A percentile compares a stretch with the other conserved stretches of the same genome.
Conservation (phyloP, 2,113 vertebrate genomes). For the Seriola quinqueradiata region DNA sequence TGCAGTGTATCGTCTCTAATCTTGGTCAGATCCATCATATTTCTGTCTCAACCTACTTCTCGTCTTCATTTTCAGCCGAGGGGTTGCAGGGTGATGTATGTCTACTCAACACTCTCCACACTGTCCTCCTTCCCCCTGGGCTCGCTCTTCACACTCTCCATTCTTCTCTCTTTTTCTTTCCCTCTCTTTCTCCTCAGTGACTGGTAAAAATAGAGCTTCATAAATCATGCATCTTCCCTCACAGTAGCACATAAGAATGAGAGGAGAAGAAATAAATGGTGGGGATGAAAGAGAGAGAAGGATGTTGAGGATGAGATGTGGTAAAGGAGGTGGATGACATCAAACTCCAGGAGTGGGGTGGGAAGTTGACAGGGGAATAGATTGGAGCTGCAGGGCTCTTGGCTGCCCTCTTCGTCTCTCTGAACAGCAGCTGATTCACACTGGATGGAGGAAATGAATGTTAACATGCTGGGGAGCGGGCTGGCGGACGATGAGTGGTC, state of each 20-base stretch:
- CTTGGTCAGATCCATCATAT: conserved; percentile 70
- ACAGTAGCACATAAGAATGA: conserved; percentile 56
- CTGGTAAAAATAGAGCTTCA: conserved; percentile 89
- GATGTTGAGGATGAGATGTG: conserved; percentile 55
- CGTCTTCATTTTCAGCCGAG: conserved; percentile 59
- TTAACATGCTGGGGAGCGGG: conserved; percentile 52
- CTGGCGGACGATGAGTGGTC: conserved; percentile 61
- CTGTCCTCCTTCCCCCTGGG: conserved; percentile 65
- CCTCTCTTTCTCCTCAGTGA: conserved; percentile 79
- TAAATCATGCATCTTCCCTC: conserved; percentile 87
- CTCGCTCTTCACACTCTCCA: conserved; percentile 52
- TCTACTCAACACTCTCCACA: conserved; percentile 54
- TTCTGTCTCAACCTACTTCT: conserved; percentile 71
- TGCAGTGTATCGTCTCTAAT: conserved; percentile 33
- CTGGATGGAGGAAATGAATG: conserved; percentile 57
- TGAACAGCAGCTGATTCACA: conserved; percentile 60
- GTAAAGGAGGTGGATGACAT: conserved; percentile 70
- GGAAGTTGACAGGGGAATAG: conserved; percentile 71
- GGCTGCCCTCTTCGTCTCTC: conserved; percentile 73
- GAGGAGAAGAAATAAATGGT: conserved; percentile 62
- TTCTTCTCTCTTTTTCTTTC: conserved; percentile 25
- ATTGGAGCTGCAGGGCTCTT: conserved; percentile 75
- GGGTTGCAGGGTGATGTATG: conserved; percentile 78
- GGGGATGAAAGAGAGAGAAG: conserved; percentile 33
- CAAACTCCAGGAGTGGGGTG: conserved; percentile 61